Evolutionary conservation across 2,797 vertebrate genomes (phyloP), one percentile per base, ranked within the genome.

Genomic region (Mormyrops attenuatus): DNA sequence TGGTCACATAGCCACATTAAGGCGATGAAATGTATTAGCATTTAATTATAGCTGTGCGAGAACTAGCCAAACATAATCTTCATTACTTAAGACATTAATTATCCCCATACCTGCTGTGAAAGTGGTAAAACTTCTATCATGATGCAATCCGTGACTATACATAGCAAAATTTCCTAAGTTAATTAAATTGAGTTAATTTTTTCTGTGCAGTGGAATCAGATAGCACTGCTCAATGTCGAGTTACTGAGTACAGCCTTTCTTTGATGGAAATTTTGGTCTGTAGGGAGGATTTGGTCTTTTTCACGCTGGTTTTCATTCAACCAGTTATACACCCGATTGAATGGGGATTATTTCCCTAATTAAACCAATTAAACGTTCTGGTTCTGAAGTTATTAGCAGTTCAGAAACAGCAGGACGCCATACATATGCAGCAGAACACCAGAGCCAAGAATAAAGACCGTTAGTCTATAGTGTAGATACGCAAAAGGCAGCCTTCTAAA

Each of bases 71-170:
- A 63, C 41, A 4, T 84, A 30, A 55, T 57, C 17, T 22, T 55
- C 44, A 93, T 88, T 93, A 94, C 92, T 93, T 95, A 92, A 91
- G 88, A 90, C 88, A 94, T 90, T 93, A 93, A 95, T 47, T 47
- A 82, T 82, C 77, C 77, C 38, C 17, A 92, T 93, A 92, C 91
- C 93, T 93, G 91, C 90, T 91, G 90, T 66, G 90, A 92, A 92
- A 73, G 87, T 53, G 85, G 87, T 89, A 60, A 20, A 69, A 26
- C 26, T 85, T 82, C 38, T 50, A 85, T 47, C 22, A 20, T 88
- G 22, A 87, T 88, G 66, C 88, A 92, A 90, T 86, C 89, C 52
- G 15, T 49, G 77, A 89, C 53, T 82, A 80, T 49, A 49, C 82
- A 85, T 50, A 30, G 49, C 82, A 82, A 11, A 47, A 82, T 85